Evolutionary conservation across 2,797 vertebrate species (phyloP), one percentile per base, ranked within the genome.

Genomic region (Hybognathus amarus): DNA sequence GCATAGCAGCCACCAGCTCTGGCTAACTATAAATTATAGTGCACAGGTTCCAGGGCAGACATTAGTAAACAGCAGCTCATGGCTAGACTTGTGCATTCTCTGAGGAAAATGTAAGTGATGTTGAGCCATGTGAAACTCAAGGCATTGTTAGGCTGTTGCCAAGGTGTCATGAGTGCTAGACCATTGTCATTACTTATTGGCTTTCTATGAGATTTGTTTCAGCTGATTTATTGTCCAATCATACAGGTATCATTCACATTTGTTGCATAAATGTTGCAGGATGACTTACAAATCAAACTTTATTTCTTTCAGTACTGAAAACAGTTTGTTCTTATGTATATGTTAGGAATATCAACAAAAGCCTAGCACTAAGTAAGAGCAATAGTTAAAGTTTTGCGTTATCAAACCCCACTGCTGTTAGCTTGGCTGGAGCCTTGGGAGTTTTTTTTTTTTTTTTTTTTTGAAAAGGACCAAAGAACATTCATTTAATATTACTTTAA

Each of bases 1-100:
- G 33, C 40, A 74, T 30, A 82, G 70, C 42, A 63, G 22, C 70
- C 15, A 64, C 13, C 30, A 74, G 30, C 56, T 24, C 69, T 36
- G 30, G 69, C 59, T 50, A 64, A 24, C 59, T 52, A 63, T 27
- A 82, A 74, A 74, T 82, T 74, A 74, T 42, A 63, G 38, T 8
- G 40, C 27, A 38, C 40, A 74, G 69, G 59, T 74, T 63, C 10
- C 56, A 64, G 9, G 15, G 63, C 30, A 50, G 30, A 74, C 20
- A 63, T 73, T 50, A 27, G 30, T 64, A 52, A 73, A 64, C 30
- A 74, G 79, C 27, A 24, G 69, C 42, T 81, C 13, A 20, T 1
- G 10, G 69, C 40, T 40, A 59, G 52, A 24, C 15, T 40, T 56
- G 20, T 38, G 3, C 52, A 54, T 56, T 52, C 0, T 75, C 12